Conservation (phyloP, 2,888 invertebrate genomes). For the Lepidocyrtoides sp. region DNA sequence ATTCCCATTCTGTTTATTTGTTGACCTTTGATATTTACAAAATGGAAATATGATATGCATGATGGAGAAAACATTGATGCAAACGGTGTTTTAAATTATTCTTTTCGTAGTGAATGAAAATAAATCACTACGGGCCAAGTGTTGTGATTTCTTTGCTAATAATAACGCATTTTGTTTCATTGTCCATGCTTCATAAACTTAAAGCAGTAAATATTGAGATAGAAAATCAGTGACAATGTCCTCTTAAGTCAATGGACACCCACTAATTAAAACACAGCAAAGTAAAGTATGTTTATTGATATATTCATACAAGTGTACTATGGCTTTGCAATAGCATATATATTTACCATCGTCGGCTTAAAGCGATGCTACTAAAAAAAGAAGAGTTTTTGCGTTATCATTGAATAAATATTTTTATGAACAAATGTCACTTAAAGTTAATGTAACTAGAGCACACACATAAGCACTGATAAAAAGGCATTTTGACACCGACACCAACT, state of each 20-base stretch:
- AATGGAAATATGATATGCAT: too few species aligned
- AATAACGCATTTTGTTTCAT: too few species aligned
- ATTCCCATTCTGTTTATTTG: too few species aligned
- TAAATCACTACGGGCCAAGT: too few species aligned
- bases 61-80: too few species aligned
- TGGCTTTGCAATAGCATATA: background rate
- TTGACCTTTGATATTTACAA: too few species aligned
- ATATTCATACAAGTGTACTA: background rate
- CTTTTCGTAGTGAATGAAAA: too few species aligned
- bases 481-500: constrained; percentile 3
- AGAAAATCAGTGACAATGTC: constrained; percentile 35
- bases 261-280: background rate
- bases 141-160: too few species aligned
- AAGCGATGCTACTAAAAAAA: background rate
- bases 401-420: constrained; percentile 44
- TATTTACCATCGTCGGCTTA: background rate
- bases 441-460: constrained; percentile 23
- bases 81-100: too few species aligned
- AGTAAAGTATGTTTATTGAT: background rate
- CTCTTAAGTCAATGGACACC: constrained; percentile 13
- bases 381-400: constrained; percentile 16
- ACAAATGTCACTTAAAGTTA: constrained; percentile 5
- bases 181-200: too few species aligned
- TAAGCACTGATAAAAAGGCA: background rate
- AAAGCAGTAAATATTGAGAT: too few species aligned